Base-by-base conservation (phyloP, 2,797 vertebrate species). In the Cirrhinus mrigala region DNA sequence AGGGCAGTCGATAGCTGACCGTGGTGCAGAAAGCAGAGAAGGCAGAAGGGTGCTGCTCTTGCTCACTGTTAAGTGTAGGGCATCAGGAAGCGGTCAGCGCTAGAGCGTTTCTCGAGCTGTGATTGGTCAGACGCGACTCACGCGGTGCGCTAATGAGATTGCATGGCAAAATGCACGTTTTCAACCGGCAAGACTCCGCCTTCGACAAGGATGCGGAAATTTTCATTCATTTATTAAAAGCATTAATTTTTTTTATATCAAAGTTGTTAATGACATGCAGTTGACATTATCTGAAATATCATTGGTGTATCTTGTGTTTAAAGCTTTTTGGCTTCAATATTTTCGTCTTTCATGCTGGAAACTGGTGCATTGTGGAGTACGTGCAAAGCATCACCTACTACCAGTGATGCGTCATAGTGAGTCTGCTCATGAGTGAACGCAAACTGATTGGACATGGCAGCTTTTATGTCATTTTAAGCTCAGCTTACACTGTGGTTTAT, bases 281-380 rank as follows among this genome's bases (percentile, higher is more conserved):
- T 24, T 22, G 18, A 8, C 44, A 1, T 24, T 50, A 79, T 37
- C 5, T 1, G 4, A 3, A 3, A 3, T n/a, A 8, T 9, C 6
- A 62, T 27, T 9, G 1, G 10, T 24, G 20, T 29, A 37, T 27
- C 29, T 11, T 16, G 44, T 10, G 2, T 52, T 40, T 12, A 33
- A 40, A 33, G 1, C 29, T n/a, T 24, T 24, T 24, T 52, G 24
- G 4, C 7, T 22, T 1, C 9, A 44, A 50, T 18, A 27, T 33
- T 46, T 64, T 29, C 18, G 58, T 54, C 54, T 81, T 58, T 29
- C 50, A 44, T 88, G 46, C 78, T 74, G 70, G 81, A 86, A 86
- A 79, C 85, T 93, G 93, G 92, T 93, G 93, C 93, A 93, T 74
- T 88, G 52, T 76, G 86, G 94, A 86, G 91, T 94, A 95, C 94